phyloP scores from a whole-genome alignment of 2,797 vertebrate species.

The Enteromius viviparus region DNA sequence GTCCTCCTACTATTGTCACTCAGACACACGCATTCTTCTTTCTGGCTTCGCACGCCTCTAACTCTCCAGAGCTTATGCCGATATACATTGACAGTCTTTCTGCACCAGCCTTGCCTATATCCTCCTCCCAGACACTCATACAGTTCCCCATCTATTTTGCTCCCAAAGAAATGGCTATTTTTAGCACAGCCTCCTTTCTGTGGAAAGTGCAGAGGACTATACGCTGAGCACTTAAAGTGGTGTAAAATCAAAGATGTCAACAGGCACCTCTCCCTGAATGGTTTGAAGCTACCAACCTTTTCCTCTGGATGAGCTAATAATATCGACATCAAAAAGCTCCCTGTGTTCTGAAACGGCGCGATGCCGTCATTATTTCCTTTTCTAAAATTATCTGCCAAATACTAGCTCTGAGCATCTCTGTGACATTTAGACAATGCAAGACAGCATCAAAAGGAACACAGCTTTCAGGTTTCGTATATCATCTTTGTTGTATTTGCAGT shows the following conservation, averaged over 20 bases:
- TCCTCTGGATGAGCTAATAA: slow-evolving; percentile 68
- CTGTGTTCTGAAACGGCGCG: slow-evolving; percentile 63
- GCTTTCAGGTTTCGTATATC: slow-evolving; percentile 69
- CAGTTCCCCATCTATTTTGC: slow-evolving; percentile 60
- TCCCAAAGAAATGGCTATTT: slow-evolving; percentile 73
- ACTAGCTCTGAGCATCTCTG: slow-evolving; percentile 48
- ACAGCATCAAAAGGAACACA: slow-evolving; percentile 46
- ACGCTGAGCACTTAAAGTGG: slow-evolving; percentile 69
- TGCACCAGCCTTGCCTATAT: slow-evolving; percentile 59
- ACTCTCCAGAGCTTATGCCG: slow-evolving; percentile 29
- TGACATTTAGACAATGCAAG: slow-evolving; percentile 41
- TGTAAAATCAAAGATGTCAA: slow-evolving; percentile 66
- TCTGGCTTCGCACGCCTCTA: background rate
- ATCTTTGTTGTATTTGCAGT: slow-evolving; percentile 77
- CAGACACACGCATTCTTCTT: background rate
- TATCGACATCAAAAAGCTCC: slow-evolving; percentile 70
- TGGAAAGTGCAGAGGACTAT: slow-evolving; percentile 68
- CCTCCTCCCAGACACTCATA: slow-evolving; percentile 53
- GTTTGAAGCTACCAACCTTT: slow-evolving; percentile 69
- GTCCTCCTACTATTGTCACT: slow-evolving; percentile 40
- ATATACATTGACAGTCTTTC: slow-evolving; percentile 49
- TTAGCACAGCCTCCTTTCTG: slow-evolving; percentile 68
- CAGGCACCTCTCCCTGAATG: slow-evolving; percentile 63
- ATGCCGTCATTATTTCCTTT: slow-evolving; percentile 41
- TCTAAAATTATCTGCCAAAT: slow-evolving; percentile 68